Percentiles rank a stretch among this genome's conserved stretches.
Conservation (phyloP, 1,140 invertebrate species). For the Cherax quadricarinatus region DNA sequence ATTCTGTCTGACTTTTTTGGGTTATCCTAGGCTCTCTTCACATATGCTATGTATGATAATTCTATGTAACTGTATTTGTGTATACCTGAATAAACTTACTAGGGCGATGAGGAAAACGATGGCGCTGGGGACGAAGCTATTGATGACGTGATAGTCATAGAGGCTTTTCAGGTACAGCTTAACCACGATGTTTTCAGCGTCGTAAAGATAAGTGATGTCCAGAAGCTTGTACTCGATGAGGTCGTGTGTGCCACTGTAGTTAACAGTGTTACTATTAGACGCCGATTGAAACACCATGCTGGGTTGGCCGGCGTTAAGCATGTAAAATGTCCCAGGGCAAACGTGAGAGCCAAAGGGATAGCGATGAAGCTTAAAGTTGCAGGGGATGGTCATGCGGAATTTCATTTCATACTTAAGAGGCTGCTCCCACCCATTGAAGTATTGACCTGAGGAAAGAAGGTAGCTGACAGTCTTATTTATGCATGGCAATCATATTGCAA, state of each 20-base stretch:
- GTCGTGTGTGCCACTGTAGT: conserved; percentile 28
- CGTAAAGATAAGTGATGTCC: background rate
- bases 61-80: no score
- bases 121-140: conserved; percentile 52
- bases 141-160: conserved; percentile 57
- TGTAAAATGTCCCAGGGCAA: conserved; percentile 24
- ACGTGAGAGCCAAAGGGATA: conserved; percentile 58
- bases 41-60: no score
- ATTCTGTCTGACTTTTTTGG: no score
- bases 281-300: background rate
- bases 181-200: conserved; percentile 11
- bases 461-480: no score
- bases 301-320: conserved; percentile 8
- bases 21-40: no score
- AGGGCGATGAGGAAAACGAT: conserved; percentile 54
- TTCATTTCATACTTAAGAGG: conserved; percentile 32
- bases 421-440: conserved; percentile 10
- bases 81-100: conserved; percentile 53
- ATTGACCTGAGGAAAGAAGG: conserved; percentile 11
- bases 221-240: conserved; percentile 11
- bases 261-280: background rate
- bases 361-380: conserved; percentile 46
- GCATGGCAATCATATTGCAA: no score
- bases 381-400: conserved; percentile 29
- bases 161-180: conserved; percentile 28